Evolutionary conservation across 2,888 invertebrate genomes (phyloP), one percentile per base, ranked within the genome.

Genomic region (Parnassius mnemosyne): DNA sequence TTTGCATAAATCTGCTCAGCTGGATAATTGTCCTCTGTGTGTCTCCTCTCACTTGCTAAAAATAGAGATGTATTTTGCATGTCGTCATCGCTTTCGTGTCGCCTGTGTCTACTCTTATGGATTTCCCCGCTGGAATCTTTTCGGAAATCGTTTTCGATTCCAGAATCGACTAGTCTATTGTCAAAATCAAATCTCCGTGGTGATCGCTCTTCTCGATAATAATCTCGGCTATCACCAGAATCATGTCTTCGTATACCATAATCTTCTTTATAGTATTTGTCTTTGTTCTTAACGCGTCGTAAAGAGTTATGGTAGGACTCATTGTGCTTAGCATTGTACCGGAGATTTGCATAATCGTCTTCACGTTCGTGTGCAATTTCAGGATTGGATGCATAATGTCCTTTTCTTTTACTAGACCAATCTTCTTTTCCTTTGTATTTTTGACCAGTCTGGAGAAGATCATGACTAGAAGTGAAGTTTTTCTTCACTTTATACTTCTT

Each of bases 111-210:
- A 41, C 71, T 70, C 63, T 80, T 80, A 61, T 87, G 82, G 16
- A 93, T 79, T 64, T 93, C 93, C 16, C 92, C 92, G 70, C 92
- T 93, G 0, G 95, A 95, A 72, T 95, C 95, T 67, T 95, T 93
- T 58, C 95, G 93, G 73, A 95, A 95, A 80, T 96, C 96, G 70
- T 96, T 96, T 76, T 96, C 96, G 67, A 96, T 96, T 0, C 96
- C 96, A 0, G 96, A 96, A 84, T 96, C 96, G 3, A 94, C 94
- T 58, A 95, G 87, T 60, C 94, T 92, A 73, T 93, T 95, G 69
- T 94, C 94, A 65, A 89, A 88, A 53, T 92, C 92, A 60, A 83
- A 86, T 63, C 92, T 79, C 58, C 89, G 84, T 1, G 92, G 91
- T 10, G 91, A 88, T 67, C 80, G 80, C 61, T 89, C 83, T 60